Evolutionary conservation across 2,113 vertebrate species (phyloP), one percentile per base, ranked within the genome.

Genomic region (Caloenas nicobarica): DNA sequence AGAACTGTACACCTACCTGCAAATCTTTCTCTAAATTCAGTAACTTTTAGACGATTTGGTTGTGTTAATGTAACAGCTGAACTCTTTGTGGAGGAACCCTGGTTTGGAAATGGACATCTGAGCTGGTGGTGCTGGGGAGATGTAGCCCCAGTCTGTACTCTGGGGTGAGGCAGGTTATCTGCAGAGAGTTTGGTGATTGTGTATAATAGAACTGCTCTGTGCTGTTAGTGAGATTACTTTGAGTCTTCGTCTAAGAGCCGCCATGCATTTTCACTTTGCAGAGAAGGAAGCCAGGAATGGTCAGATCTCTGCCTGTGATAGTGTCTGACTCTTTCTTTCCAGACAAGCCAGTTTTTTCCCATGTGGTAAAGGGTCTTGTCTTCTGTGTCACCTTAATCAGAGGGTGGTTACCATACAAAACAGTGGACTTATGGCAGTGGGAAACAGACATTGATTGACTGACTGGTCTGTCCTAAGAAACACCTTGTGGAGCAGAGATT

Each of bases 261-360:
- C 36, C 0, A 0, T 7, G 16, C 7, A 2, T 65, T 85, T 85
- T 71, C 7, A 84, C 11, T 76, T 34, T 56, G 19, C 19, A n/a
- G 29, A 33, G 25, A 40, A 57, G n/a, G 33, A 51, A 73, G 21
- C 4, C 28, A 11, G 34, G 28, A 61, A 71, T 68, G 69, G 84
- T 65, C 23, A 46, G n/a, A 36, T 76, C 22, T 69, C 56, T 69
- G 22, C 11, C 13, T 58, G 14, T 62, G 68, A 58, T 26, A 29
- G 42, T 44, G 23, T 19, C 40, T 56, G 31, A 38, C 31, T 42
- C 3, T 0, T 16, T 28, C 46, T 73, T 25, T 69, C 13, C 56
- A 61, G 19, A 22, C 15, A 28, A 68, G 33, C 44, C 14, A 74
- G 23, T 50, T 64, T 84, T 84, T 69, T 26, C 50, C 34, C 12